Percentiles rank a stretch among this genome's conserved stretches.
Conservation (phyloP, 2,888 invertebrate species). For the Acrobasis repandana region DNA sequence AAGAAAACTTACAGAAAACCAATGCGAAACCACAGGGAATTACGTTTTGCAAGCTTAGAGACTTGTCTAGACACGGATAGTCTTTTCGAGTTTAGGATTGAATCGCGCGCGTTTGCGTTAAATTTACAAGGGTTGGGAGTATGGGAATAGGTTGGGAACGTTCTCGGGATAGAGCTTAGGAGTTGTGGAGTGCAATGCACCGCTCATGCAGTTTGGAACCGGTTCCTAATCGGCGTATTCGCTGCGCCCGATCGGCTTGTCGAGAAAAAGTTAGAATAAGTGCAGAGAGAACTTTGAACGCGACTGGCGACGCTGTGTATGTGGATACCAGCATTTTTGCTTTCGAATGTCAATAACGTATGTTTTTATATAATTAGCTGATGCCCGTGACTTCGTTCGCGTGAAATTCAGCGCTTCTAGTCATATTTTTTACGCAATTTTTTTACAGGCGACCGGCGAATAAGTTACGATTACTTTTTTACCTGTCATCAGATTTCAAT, state of each 20-base stretch:
- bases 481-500: no score
- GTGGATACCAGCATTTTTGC: not conserved
- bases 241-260: conserved; percentile 59
- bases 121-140: conserved; percentile 38
- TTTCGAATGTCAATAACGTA: not conserved
- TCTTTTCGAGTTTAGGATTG: conserved; percentile 27
- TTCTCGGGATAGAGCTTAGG: conserved; percentile 44
- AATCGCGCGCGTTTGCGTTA: conserved; percentile 50
- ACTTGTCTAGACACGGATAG: conserved; percentile 38
- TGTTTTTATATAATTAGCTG: not conserved
- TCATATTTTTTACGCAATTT: no score
- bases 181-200: conserved; percentile 63
- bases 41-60: conserved; percentile 44
- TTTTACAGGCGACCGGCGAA: no score
- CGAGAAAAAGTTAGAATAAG: conserved; percentile 71
- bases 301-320: not conserved
- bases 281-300: conserved; percentile 44
- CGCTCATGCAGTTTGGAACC: conserved; percentile 58
- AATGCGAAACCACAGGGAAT: conserved; percentile 39
- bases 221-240: conserved; percentile 74
- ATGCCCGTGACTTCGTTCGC: not conserved
- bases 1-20: conserved; percentile 40
- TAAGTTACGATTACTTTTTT: no score
- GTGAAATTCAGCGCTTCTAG: no score
- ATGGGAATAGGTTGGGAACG: conserved; percentile 46